Evolutionary conservation across 64 coral and sea anemone species (phyloP), one percentile per base, ranked within the genome.

Genomic region (Actinia equina): DNA sequence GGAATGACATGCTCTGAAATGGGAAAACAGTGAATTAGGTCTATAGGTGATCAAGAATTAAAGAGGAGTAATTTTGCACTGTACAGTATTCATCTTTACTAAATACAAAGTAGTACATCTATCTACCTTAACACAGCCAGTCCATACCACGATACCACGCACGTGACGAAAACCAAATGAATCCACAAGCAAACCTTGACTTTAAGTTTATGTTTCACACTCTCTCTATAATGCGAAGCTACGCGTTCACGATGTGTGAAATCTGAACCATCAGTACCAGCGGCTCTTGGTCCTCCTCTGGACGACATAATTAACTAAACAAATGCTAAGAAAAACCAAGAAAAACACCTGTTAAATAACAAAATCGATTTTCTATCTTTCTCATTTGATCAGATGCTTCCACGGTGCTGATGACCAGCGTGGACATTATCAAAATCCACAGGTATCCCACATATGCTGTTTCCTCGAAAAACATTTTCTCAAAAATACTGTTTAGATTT

Each of bases 241-340:
- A 99, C 91, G 79, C 93, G 90, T 84, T 99, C 93, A 26, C 97
- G 91, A 90, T 99, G 97, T 13, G 88, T 78, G 63, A 99, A 99
- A 60, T 99, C 97, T 25, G 97, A 99, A 26, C 97, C 97, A 67
- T 99, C 97, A 37, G 93, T 95, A 4, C 97, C 97, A 83, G 52
- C 13, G 37, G 97, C 97, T 53, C 97, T 86, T 61, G 97, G 97
- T 9, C 97, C 97, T 78, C 77, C 91, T 78, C 93, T 82, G 14
- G 97, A 95, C 13, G 97, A 84, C 97, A 99, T 99, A 61, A 77
- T 59, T 45, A 41, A 57, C 52, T 25, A 79, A n/a, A n/a, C 58
- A 19, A 57, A 84, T 42, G n/a, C n/a, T n/a, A n/a, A 37, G 12
- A 3, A 74, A 74, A 37, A 74, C 9, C 26, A 74, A 74, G 26